phyloP scores from a whole-genome alignment of 2,888 invertebrate species.

The Scrobipalpa costella region DNA sequence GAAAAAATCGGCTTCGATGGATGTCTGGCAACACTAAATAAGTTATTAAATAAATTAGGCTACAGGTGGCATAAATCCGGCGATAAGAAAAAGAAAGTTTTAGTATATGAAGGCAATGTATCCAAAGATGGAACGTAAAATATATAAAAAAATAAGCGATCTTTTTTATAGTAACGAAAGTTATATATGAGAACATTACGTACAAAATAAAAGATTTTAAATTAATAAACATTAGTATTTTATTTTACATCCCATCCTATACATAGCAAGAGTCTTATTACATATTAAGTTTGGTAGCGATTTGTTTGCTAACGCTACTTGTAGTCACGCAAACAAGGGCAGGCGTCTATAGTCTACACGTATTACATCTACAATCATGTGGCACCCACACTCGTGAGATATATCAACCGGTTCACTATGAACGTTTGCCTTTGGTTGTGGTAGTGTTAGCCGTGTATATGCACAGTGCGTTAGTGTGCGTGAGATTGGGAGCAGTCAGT shows the following conservation, averaged over 20 bases:
- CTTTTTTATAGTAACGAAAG: no score
- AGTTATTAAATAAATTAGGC: conserved; percentile 34
- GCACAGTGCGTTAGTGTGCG: no score
- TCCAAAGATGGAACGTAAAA: background rate
- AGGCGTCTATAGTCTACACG: background rate
- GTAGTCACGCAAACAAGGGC: background rate
- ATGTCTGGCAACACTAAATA: conserved; percentile 36
- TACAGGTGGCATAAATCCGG: conserved; percentile 36
- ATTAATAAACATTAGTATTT: background rate
- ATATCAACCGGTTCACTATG: no score
- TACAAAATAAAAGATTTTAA: background rate
- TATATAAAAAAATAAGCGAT: background rate
- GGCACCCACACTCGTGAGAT: no score
- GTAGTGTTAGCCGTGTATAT: no score
- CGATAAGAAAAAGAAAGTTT: conserved; percentile 34
- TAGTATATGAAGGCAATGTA: conserved; percentile 27
- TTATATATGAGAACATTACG: background rate
- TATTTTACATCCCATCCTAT: background rate
- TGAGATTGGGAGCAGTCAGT: no score
- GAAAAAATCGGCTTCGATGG: conserved; percentile 37
- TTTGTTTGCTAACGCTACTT: background rate
- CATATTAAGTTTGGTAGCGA: background rate
- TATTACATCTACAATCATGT: no score
- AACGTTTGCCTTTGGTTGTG: no score
- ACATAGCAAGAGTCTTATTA: background rate